Base-by-base conservation (phyloP, 2,113 vertebrate species). In the Hassar affinis region DNA sequence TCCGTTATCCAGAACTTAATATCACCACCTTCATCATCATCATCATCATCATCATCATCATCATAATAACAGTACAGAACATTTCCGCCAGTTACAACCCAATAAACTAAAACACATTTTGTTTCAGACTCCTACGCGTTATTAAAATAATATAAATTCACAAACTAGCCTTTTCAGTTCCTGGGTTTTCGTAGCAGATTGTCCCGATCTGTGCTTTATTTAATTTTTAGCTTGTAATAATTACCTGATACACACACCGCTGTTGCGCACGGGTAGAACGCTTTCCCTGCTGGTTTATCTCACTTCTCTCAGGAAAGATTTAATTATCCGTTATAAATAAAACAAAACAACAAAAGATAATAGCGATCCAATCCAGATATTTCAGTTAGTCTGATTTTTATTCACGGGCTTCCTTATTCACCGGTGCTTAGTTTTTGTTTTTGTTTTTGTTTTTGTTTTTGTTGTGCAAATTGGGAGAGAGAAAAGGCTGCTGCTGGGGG, bases 31-130 rank as follows among this genome's bases (percentile, higher is more conserved):
- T n/a, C n/a, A 25, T 64, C 61, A 35, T 17, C 62, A 33, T 27
- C 69, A 15, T n/a, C 45, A 27, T 72, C 69, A 10, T 68, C 64
- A 22, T 45, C 68, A 72, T 71, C 68, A 71, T 68, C 66, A 64
- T 6, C n/a, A 62, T n/a, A 35, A 20, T 3, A 71, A 20, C 25
- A 69, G 2, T 7, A 68, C 64, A 47, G 17, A 17, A 49, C 71
- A 18, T 30, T 51, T 38, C 17, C 18, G 33, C 7, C 15, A 18
- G 59, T 30, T n/a, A 47, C 10, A 27, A n/a, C 11, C 45, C 17
- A 3, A 74, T 30, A 72, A 47, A 15, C 12, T n/a, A n/a, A n/a
- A n/a, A n/a, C n/a, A n/a, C 30, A n/a, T 0, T 17, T 30, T 4
- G 11, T 51, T 49, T 71, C 8, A 17, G 11, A 30, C 27, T 17